A percentile compares a stretch with the other conserved stretches of the same genome.
phyloP scores from a whole-genome alignment of 2,888 invertebrate genomes.

The Sarcophaga variegata region DNA sequence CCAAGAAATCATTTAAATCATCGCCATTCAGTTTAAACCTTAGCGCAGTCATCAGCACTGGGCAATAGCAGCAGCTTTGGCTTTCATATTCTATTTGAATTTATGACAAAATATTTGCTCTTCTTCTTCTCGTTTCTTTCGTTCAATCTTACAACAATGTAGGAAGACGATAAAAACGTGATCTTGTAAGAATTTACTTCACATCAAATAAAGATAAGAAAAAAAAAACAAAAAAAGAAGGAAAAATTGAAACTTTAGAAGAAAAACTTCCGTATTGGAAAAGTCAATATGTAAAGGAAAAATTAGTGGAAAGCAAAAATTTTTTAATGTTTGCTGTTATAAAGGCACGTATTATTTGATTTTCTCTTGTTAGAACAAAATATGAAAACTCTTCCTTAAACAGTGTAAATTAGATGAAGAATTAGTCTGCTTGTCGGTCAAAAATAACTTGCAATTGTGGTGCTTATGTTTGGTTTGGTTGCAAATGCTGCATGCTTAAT shows the following conservation, averaged over 20 bases:
- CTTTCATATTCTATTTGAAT: constrained; percentile 38
- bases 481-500: no score
- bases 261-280: constrained; percentile 54
- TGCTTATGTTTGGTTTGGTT: no score
- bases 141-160: background rate
- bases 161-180: constrained; percentile 33
- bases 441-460: background rate
- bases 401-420: background rate
- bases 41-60: background rate
- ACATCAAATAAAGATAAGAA: constrained; percentile 13
- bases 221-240: no score
- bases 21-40: background rate
- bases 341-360: background rate
- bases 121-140: background rate
- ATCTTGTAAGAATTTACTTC: constrained; percentile 32
- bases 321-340: background rate
- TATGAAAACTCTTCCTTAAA: no score
- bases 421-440: background rate
- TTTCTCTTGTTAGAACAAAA: background rate
- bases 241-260: constrained; percentile 34
- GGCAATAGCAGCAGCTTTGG: background rate
- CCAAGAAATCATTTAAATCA: constrained; percentile 64
- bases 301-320: constrained; percentile 40
- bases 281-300: constrained; percentile 31
- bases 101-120: constrained; percentile 39